A percentile compares a stretch with the other conserved stretches of the same genome.
Evolutionary conservation across 2,797 vertebrate species (phyloP).

Genomic region (Rhyacichthys aspro): DNA sequence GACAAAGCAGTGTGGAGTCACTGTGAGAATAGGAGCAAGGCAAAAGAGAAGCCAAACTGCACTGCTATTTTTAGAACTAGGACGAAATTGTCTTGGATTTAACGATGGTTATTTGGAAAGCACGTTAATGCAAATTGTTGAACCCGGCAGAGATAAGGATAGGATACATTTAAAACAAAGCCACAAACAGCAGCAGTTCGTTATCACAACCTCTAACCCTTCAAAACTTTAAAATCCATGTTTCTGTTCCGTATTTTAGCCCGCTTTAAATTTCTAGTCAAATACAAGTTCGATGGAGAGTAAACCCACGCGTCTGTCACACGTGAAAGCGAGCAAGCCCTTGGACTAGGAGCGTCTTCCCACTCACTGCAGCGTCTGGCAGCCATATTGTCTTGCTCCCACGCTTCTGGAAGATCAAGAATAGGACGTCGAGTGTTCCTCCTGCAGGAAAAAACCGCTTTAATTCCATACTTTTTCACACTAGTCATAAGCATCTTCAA

Average conservation of each 20-base stretch:
- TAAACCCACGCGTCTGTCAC: constrained; percentile 43
- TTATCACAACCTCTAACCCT: background rate
- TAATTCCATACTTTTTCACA: too few relatives aligned
- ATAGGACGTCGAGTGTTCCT: background rate
- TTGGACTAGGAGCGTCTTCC: constrained; percentile 47
- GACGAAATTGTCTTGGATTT: background rate
- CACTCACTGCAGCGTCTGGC: constrained; percentile 50
- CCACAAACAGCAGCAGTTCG: background rate
- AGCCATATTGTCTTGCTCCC: constrained; percentile 67
- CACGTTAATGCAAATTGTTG: too few relatives aligned
- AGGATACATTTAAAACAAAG: too few relatives aligned
- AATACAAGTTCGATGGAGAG: constrained; percentile 46
- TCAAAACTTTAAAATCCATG: background rate
- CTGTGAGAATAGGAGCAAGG: background rate
- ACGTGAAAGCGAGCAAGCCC: constrained; percentile 21
- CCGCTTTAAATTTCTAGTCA: constrained; percentile 29
- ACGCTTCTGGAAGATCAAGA: constrained; percentile 6
- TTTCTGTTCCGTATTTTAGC: background rate
- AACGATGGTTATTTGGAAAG: background rate
- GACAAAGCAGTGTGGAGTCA: constrained; percentile 16
- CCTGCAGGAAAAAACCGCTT: background rate
- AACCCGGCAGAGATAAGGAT: too few relatives aligned
- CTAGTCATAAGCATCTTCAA: too few relatives aligned
- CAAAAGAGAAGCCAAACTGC: background rate
- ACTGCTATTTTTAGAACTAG: background rate